Conservation (phyloP, 2,113 vertebrate genomes). For the Laticauda laticaudata region DNA sequence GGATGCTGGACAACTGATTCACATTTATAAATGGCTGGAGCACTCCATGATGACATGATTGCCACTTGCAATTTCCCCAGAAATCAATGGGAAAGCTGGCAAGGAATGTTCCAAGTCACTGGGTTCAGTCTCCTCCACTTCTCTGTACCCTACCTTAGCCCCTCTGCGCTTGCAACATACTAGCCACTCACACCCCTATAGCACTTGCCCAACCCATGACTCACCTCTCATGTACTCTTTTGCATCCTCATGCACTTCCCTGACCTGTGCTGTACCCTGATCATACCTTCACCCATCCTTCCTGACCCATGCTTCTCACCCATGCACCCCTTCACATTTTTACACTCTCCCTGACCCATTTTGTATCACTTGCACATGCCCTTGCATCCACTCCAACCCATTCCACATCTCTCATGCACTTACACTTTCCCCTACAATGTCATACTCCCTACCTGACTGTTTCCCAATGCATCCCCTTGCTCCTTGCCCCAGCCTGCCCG, state of each 20-base stretch:
- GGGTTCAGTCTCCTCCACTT: neutral
- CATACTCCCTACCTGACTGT: neutral
- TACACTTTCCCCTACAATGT: neutral
- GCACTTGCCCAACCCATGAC: neutral
- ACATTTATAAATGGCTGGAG: neutral
- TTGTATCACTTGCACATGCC: neutral
- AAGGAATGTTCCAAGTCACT: neutral
- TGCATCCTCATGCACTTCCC: neutral
- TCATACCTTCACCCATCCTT: neutral
- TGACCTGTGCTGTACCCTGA: neutral
- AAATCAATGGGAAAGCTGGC: neutral
- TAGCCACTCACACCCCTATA: neutral
- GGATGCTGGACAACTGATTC: neutral
- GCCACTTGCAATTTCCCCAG: neutral
- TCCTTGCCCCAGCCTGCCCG: neutral
- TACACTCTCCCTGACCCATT: neutral
- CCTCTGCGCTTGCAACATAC: neutral
- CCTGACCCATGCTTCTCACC: neutral
- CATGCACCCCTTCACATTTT: neutral
- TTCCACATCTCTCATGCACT: neutral
- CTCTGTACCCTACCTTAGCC: neutral
- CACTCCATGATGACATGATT: neutral
- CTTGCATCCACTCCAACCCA: neutral
- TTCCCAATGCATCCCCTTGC: neutral
- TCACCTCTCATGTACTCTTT: neutral